Evolutionary conservation across 2,113 vertebrate species (phyloP).

Genomic region (Pteronura brasiliensis): DNA sequence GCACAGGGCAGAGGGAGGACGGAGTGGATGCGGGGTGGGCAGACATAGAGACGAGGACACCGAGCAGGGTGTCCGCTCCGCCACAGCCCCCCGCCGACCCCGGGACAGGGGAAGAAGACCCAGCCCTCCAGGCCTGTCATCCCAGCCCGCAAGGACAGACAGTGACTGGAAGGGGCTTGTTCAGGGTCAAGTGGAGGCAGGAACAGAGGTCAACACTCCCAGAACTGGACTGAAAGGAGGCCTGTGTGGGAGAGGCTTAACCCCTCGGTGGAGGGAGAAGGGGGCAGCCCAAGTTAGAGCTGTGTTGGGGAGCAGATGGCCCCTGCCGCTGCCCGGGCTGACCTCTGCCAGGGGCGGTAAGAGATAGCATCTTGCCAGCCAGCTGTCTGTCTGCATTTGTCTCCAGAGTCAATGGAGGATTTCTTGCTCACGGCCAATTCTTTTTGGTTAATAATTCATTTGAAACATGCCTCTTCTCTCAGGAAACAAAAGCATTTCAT

Average conservation of each 20-base stretch:
- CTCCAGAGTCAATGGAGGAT: not conserved
- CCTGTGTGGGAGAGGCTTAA: too few species aligned
- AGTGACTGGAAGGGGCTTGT: not conserved
- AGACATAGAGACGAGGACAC: not conserved
- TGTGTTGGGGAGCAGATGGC: fast-evolving
- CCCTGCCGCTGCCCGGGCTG: not conserved
- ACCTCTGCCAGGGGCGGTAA: not conserved
- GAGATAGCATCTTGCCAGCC: not conserved
- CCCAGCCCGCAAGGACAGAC: not conserved
- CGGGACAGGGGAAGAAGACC: not conserved
- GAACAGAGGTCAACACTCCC: not conserved
- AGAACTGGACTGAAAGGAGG: not conserved
- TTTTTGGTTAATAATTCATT: conserved; percentile 32
- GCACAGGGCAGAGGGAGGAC: not conserved
- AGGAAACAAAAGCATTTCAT: not conserved
- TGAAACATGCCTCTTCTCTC: conserved; percentile 25
- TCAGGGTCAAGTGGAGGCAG: not conserved
- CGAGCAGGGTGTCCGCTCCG: not conserved
- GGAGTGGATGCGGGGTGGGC: too few species aligned
- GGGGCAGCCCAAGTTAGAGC: not conserved
- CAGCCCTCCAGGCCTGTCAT: not conserved
- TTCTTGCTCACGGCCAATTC: not conserved
- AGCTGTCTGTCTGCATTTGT: not conserved
- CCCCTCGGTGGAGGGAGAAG: not conserved
- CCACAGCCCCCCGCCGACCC: not conserved